phyloP scores from a whole-genome alignment of 2,888 invertebrate genomes.

The Fissipunctia ypsillon region DNA sequence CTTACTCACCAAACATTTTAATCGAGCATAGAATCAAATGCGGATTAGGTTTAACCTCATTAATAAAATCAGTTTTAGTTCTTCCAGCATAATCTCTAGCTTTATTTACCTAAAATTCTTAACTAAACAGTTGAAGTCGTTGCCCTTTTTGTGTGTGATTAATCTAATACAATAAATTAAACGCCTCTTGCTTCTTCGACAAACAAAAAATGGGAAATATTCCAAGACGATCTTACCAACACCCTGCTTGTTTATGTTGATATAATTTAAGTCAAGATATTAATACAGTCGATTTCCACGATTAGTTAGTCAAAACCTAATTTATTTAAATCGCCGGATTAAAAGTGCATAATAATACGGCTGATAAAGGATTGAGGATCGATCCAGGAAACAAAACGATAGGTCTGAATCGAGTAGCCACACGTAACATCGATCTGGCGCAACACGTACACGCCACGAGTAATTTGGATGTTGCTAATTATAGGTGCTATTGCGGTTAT shows the following conservation, averaged over 20 bases:
- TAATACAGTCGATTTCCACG: conserved; percentile 27
- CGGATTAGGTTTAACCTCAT: conserved; percentile 53
- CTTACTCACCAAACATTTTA: conserved; percentile 70
- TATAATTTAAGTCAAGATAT: conserved; percentile 16
- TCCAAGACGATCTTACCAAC: conserved; percentile 37
- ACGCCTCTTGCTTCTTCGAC: conserved; percentile 14
- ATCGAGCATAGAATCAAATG: conserved; percentile 68
- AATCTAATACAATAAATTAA: conserved; percentile 47
- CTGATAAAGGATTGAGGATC: conserved; percentile 72
- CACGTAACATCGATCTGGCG: conserved; percentile 86
- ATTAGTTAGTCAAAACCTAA: conserved; percentile 29
- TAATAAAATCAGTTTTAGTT: conserved; percentile 53
- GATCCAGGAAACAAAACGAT: conserved; percentile 77
- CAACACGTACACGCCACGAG: conserved; percentile 85
- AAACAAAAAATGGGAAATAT: conserved; percentile 56
- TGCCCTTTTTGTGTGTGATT: conserved; percentile 53
- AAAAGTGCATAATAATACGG: conserved; percentile 69
- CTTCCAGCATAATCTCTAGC: conserved; percentile 38
- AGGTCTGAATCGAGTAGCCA: conserved; percentile 80
- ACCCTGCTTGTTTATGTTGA: conserved; percentile 10
- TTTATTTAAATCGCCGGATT: conserved; percentile 56
- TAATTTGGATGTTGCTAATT: conserved; percentile 90
- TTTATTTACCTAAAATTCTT: conserved; percentile 48
- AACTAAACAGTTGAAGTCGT: conserved; percentile 50
- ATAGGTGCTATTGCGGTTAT: conserved; percentile 91